Base-by-base conservation (phyloP, 64 coral and sea anemone genomes). In the Catalaphyllia jardinei region DNA sequence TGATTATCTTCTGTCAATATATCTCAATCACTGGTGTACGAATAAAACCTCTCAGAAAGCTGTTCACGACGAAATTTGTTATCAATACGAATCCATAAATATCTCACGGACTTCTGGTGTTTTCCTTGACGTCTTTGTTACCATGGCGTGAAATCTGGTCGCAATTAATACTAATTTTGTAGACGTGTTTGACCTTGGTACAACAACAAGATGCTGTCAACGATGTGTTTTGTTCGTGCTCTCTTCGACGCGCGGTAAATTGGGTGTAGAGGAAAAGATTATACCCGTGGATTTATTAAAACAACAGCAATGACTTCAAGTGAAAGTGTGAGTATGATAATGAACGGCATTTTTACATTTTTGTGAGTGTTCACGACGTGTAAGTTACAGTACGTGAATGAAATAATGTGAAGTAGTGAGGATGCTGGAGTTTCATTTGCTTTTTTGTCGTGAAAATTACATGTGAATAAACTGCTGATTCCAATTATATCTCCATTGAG, bases 111-210 rank as follows among this genome's bases (percentile, higher is more conserved):
- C 8, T 30, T 61, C 15, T 80, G 15, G 28, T 52, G 63, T 15
- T 85, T 85, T 27, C 8, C 22, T 85, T 85, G 33, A 85, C 63
- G 81, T 85, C 33, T n/a, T 50, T 51, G 81, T 85, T 85, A 63
- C 62, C 63, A 85, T 85, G 81, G 38, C 33, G 42, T 49, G 63
- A 67, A 28, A 67, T 85, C 22, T 83, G 20, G 19, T 57, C 35
- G n/a, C 4, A 42, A 31, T n/a, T 31, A 71, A 14, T 16, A 57
- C 54, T 57, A 57, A 57, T 57, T 57, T 16, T 13, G 54, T 35
- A 20, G 14, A 4, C 0, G 8, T 63, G 30, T 42, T 39, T 31
- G 7, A 65, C 10, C 20, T 29, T 3, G 31, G 29, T n/a, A 25
- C 65, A 24, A 24, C 4, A 69, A 69, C 65, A 69, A 69, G 22